phyloP scores from a whole-genome alignment of 2,113 vertebrate species.

The Neotoma lepida region DNA sequence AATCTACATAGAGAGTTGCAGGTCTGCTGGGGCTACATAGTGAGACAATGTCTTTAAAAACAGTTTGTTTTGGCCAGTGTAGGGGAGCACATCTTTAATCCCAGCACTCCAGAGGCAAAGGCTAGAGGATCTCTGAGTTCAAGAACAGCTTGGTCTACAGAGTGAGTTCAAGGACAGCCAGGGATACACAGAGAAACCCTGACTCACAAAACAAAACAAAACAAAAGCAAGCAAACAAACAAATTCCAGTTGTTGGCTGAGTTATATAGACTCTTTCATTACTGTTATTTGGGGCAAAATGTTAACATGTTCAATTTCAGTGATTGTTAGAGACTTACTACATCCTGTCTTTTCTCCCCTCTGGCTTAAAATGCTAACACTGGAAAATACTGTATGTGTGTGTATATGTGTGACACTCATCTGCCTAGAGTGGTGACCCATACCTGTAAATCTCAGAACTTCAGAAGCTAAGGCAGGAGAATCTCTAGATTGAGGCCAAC shows the following conservation, averaged over 20 bases:
- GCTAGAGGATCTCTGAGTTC: not conserved
- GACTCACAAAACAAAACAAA: not conserved
- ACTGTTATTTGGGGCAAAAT: not conserved
- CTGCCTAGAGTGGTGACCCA: not conserved
- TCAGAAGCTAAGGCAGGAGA: not conserved
- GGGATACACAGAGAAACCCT: not conserved
- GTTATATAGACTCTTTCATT: not conserved
- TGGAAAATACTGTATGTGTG: not conserved
- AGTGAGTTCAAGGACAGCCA: not conserved
- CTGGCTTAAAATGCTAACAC: slow-evolving; percentile 35
- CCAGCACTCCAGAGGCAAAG: not conserved
- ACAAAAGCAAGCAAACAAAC: not conserved
- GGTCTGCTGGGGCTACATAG: not conserved
- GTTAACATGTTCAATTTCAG: not conserved
- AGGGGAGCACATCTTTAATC: not conserved
- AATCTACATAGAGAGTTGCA: not conserved
- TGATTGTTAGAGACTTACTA: slow-evolving; percentile 27
- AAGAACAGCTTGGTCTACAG: not conserved
- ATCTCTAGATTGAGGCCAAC: not conserved
- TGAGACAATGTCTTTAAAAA: not conserved
- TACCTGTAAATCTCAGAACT: not conserved
- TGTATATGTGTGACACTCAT: not conserved
- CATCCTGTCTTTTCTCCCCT: not conserved
- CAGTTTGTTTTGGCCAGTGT: not conserved
- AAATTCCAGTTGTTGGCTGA: slow-evolving; percentile 18